Percentiles rank a stretch among this genome's conserved stretches.
These are phyloP conservation scores for Drosophila phalerata DNA, from an alignment of 2,888 invertebrate species.

Conservation along the genomic window DNA sequence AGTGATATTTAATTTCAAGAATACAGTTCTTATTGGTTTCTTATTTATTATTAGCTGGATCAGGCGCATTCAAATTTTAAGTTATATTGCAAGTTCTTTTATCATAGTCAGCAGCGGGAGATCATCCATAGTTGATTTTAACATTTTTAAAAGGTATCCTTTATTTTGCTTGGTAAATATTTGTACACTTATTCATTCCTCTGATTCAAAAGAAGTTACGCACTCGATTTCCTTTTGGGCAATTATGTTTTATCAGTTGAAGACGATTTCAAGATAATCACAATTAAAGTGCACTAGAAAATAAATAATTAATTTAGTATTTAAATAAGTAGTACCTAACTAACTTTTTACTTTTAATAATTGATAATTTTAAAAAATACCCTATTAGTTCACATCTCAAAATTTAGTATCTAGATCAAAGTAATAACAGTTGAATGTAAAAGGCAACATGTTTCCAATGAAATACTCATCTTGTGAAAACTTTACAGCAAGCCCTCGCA, in stretches of 20 bases:
- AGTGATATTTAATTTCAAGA: constrained; percentile 22
- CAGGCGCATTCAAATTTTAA: constrained; percentile 16
- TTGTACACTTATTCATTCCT: constrained; percentile 23
- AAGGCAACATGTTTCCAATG: not conserved
- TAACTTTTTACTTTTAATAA: too few species aligned
- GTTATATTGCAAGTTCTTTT: constrained; percentile 25
- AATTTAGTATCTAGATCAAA: too few species aligned
- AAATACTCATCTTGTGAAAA: not conserved
- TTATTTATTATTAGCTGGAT: constrained; percentile 11
- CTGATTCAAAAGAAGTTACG: constrained; percentile 1
- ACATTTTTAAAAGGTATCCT: constrained; percentile 32
- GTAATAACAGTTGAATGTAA: not conserved
- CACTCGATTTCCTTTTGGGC: constrained; percentile 3
- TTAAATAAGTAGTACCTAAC: too few species aligned
- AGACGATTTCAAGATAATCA: constrained; percentile 17
- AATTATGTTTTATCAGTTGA: constrained; percentile 12
- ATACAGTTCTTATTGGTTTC: constrained; percentile 23
- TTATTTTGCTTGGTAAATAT: not conserved
- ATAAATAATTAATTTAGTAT: not conserved
- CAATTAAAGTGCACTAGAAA: constrained; percentile 35
- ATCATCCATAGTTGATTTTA: constrained; percentile 21
- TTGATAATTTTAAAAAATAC: too few species aligned
- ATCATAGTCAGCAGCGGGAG: constrained; percentile 26
- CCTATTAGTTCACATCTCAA: too few species aligned
- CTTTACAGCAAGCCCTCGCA: constrained; percentile 1